These are phyloP conservation scores for Ia io DNA, from an alignment of 2,113 vertebrate genomes.

Conservation along the genomic window DNA sequence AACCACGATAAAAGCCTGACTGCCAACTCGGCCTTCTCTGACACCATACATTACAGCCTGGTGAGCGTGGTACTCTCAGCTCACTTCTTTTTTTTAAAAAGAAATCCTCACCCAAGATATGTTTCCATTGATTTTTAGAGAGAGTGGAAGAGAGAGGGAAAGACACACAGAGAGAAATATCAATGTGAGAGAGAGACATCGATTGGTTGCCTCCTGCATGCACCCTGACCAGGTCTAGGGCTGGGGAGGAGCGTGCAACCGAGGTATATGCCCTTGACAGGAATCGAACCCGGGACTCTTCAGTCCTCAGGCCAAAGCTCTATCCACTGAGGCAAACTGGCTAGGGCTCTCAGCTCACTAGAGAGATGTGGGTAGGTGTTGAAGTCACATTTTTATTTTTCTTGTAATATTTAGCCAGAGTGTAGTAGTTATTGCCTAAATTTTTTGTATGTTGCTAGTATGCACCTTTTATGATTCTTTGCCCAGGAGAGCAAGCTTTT, in stretches of 20 bases:
- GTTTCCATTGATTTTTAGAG: no score
- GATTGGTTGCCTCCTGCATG: no score
- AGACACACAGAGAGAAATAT: no score
- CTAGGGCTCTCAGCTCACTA: not conserved
- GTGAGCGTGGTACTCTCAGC: not conserved
- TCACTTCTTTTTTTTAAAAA: not conserved
- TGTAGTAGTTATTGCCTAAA: not conserved
- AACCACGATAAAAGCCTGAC: not conserved
- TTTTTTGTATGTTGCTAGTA: not conserved
- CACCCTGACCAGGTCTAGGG: no score
- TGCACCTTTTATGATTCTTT: not conserved
- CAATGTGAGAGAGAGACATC: no score
- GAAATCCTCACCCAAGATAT: no score
- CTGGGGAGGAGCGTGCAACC: no score
- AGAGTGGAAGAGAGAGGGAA: no score
- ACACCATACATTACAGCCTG: not conserved
- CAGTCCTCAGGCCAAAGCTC: no score
- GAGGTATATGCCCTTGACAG: no score
- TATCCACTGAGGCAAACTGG: no score
- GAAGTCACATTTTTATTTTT: not conserved
- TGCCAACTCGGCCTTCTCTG: not conserved
- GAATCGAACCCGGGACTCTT: no score
- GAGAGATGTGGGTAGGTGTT: not conserved
- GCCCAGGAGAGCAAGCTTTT: not conserved
- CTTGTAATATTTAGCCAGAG: not conserved